These are phyloP conservation scores for Zoanthus gigantus DNA, from an alignment of 92 coral and sea anemone genomes.

Conservation along the genomic window DNA sequence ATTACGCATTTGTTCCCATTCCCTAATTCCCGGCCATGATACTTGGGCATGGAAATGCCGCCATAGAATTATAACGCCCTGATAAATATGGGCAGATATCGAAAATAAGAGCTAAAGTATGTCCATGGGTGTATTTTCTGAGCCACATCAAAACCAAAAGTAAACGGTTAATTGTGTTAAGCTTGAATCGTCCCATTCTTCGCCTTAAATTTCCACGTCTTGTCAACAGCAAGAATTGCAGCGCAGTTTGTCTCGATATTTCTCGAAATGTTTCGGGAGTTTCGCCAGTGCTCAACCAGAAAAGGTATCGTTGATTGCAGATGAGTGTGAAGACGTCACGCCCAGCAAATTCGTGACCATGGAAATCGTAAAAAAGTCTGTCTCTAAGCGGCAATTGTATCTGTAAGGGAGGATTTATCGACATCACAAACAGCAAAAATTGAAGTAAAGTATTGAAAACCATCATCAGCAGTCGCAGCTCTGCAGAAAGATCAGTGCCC, in stretches of 20 bases:
- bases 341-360: slow-evolving; percentile 40
- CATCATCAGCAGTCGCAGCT: slow-evolving; percentile 41
- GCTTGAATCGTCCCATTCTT: not conserved
- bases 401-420: slow-evolving; percentile 42
- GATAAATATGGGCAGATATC: not conserved
- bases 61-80: no score
- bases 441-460: slow-evolving; percentile 43
- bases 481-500: slow-evolving; percentile 42
- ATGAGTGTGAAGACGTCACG: slow-evolving; percentile 47
- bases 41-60: not conserved
- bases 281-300: slow-evolving; percentile 27
- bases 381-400: slow-evolving; percentile 49
- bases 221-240: slow-evolving; percentile 26
- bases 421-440: slow-evolving; percentile 36
- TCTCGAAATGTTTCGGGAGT: slow-evolving; percentile 45
- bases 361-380: slow-evolving; percentile 42
- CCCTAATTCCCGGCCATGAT: not conserved
- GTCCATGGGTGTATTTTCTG: not conserved
- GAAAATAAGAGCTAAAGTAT: not conserved
- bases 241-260: slow-evolving; percentile 29
- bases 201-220: not conserved
- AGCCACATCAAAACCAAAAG: not conserved
- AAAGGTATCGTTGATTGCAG: slow-evolving; percentile 44
- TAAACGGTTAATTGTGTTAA: not conserved
- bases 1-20: not conserved